Evolutionary conservation across 2,113 vertebrate species (phyloP).

Genomic region (Ramphastos sulfuratus): DNA sequence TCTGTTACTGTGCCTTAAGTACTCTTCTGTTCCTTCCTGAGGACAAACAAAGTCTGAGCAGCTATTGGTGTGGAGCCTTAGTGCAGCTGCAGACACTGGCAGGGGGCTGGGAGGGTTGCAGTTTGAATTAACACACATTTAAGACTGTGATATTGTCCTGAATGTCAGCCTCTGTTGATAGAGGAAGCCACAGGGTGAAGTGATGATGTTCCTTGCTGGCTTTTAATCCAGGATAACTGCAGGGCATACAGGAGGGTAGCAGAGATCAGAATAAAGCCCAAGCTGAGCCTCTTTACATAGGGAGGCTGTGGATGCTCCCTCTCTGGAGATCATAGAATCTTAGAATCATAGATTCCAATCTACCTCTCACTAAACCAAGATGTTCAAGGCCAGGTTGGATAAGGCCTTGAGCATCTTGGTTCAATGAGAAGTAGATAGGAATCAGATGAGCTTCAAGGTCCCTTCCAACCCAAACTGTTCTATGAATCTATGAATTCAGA

Average conservation of each 20-base stretch:
- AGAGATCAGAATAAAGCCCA: background rate
- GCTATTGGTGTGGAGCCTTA: background rate
- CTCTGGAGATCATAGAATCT: too few species aligned
- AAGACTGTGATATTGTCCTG: background rate
- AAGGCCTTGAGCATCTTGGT: too few species aligned
- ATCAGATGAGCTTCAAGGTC: too few species aligned
- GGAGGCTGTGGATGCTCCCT: background rate
- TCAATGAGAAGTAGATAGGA: too few species aligned
- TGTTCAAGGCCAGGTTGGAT: too few species aligned
- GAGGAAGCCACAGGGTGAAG: background rate
- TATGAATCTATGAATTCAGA: background rate
- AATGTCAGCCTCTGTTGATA: background rate
- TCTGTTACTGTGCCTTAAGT: conserved; percentile 28
- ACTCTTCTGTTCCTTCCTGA: conserved; percentile 26
- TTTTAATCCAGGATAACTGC: background rate
- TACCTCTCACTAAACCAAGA: too few species aligned
- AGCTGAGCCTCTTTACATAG: background rate
- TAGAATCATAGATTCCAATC: too few species aligned
- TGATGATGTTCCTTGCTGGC: background rate
- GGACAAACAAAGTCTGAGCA: background rate
- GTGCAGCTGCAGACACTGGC: background rate
- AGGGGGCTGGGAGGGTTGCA: background rate
- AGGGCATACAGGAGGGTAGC: background rate
- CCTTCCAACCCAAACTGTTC: too few species aligned
- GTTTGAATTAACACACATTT: background rate